These are phyloP conservation scores for Cyphotilapia sp. DNA, from an alignment of 2,113 vertebrate genomes.

Conservation along the genomic window DNA sequence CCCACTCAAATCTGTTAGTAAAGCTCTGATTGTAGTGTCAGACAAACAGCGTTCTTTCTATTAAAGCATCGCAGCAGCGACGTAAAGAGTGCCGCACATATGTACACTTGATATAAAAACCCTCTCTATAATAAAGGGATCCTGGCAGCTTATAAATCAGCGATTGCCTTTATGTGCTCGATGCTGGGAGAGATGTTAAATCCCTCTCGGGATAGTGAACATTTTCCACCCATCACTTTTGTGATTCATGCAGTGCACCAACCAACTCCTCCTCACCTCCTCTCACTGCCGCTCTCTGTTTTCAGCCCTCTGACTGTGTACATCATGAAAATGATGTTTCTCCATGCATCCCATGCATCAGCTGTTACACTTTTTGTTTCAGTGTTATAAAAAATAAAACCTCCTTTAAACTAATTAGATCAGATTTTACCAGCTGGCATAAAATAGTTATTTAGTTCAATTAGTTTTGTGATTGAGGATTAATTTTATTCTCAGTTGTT, in stretches of 20 bases:
- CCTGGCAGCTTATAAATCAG: neutral
- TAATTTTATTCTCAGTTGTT: neutral
- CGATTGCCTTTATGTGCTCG: neutral
- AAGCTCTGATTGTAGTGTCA: neutral
- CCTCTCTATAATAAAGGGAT: neutral
- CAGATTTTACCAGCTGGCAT: neutral
- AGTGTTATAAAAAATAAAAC: neutral
- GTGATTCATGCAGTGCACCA: neutral
- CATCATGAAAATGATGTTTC: neutral
- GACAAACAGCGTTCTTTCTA: neutral
- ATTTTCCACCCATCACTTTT: slow-evolving; percentile 8
- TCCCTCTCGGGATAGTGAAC: neutral
- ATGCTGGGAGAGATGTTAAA: neutral
- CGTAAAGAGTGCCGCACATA: neutral
- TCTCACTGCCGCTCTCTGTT: neutral
- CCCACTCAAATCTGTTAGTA: neutral
- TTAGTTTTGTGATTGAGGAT: neutral
- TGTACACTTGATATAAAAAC: neutral
- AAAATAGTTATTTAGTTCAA: neutral
- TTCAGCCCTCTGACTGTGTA: neutral
- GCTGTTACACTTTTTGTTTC: neutral
- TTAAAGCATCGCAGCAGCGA: neutral
- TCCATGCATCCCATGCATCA: neutral
- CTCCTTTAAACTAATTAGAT: neutral
- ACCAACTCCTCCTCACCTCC: neutral